A percentile compares a stretch with the other conserved stretches of the same genome.
Conservation (phyloP, 1,140 invertebrate species). For the Cydia pomonella region DNA sequence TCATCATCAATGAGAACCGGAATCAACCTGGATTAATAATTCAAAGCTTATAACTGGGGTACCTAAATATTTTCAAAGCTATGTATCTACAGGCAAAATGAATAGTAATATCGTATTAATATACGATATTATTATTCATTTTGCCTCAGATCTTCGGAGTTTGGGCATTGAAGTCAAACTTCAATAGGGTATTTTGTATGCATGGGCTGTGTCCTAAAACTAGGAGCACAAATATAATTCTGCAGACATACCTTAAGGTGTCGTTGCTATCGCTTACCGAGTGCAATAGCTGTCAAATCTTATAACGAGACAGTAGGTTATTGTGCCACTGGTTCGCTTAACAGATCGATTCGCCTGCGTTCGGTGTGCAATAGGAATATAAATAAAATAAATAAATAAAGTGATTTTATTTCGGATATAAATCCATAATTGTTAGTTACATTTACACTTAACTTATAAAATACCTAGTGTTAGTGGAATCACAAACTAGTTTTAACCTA, state of each 20-base stretch:
- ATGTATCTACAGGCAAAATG: slow-evolving; percentile 10
- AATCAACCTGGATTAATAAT: slow-evolving; percentile 28
- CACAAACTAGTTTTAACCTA: too few relatives aligned
- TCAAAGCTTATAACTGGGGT: slow-evolving; percentile 14
- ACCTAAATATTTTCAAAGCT: slow-evolving; percentile 2
- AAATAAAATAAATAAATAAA: too few relatives aligned
- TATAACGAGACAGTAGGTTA: too few relatives aligned
- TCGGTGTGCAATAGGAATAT: background rate
- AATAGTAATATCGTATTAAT: background rate
- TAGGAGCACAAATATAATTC: background rate
- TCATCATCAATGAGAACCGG: slow-evolving; percentile 24
- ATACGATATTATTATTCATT: too few relatives aligned
- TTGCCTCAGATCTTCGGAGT: background rate
- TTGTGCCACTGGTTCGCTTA: background rate
- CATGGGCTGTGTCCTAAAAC: slow-evolving; percentile 6
- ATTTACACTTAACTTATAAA: too few relatives aligned
- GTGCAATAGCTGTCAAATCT: background rate
- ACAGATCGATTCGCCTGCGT: background rate
- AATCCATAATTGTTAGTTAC: too few relatives aligned
- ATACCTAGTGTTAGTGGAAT: too few relatives aligned
- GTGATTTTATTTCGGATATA: too few relatives aligned
- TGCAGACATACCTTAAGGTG: background rate
- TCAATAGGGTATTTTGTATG: slow-evolving; percentile 12
- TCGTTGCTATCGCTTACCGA: background rate
- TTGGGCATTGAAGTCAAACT: slow-evolving; percentile 2